phyloP scores from a whole-genome alignment of 1,140 invertebrate species.

The Spodoptera frugiperda region DNA sequence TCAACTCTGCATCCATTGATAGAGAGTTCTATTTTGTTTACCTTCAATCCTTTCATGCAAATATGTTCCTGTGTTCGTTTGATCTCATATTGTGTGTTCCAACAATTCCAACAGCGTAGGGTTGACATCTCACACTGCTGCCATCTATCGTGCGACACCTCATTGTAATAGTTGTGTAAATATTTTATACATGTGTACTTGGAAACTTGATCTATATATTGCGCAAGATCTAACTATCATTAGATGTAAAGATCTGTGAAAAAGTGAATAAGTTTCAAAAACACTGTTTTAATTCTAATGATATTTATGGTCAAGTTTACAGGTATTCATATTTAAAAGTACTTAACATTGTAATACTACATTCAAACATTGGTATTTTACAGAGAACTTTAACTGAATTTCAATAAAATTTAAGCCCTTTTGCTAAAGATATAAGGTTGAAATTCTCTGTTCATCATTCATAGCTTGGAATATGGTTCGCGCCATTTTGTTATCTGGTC shows the following conservation, averaged over 20 bases:
- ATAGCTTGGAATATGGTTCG: too few species aligned
- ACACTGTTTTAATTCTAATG: too few species aligned
- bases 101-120: conserved; percentile 11
- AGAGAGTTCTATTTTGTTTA: too few species aligned
- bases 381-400: background rate
- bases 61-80: conserved; percentile 10
- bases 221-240: too few species aligned
- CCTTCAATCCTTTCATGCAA: too few species aligned
- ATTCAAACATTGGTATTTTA: background rate
- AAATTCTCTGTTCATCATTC: too few species aligned
- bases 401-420: too few species aligned
- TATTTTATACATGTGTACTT: background rate
- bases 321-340: background rate
- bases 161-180: background rate
- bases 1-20: too few species aligned
- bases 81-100: conserved; percentile 24
- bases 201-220: background rate
- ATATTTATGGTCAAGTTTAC: background rate
- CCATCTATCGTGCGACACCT: background rate
- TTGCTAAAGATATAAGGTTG: too few species aligned
- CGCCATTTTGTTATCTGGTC: too few species aligned
- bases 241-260: too few species aligned
- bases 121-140: conserved; percentile 23
- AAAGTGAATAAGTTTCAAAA: background rate
- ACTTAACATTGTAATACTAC: background rate